Conservation (phyloP, 2,113 vertebrate species). For the Notiomystis cincta region DNA sequence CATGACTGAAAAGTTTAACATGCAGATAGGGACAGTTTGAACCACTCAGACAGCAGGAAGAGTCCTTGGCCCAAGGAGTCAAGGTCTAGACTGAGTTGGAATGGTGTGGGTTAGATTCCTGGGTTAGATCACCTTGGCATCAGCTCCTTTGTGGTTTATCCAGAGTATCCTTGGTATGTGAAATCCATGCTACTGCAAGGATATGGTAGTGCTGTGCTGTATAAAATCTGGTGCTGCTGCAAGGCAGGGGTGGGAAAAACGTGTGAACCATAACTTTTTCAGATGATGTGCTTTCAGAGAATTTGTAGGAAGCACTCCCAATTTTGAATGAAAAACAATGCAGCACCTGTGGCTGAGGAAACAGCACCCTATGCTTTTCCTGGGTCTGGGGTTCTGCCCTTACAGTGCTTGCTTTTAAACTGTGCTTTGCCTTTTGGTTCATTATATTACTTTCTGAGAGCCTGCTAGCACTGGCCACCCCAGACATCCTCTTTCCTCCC, state of each 20-base stretch:
- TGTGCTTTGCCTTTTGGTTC: background rate
- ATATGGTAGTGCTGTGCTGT: background rate
- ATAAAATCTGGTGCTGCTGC: background rate
- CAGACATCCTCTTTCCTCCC: background rate
- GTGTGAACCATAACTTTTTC: background rate
- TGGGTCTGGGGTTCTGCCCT: background rate
- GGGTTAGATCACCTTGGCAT: background rate
- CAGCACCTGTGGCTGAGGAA: background rate
- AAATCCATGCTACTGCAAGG: background rate
- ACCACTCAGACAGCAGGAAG: background rate
- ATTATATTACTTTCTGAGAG: background rate
- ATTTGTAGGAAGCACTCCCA: background rate
- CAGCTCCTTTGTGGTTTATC: background rate
- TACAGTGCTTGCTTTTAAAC: background rate
- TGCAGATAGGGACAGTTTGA: background rate
- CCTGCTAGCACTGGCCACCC: background rate
- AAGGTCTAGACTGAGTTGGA: background rate
- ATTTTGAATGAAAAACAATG: background rate
- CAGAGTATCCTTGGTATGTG: background rate
- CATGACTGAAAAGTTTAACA: background rate
- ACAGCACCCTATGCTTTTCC: rapidly evolving
- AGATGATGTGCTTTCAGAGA: background rate
- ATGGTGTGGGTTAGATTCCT: background rate
- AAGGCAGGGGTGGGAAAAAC: background rate
- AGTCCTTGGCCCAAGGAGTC: background rate